Evolutionary conservation across 1,140 invertebrate genomes (phyloP).

Genomic region (Euschistus heros): DNA sequence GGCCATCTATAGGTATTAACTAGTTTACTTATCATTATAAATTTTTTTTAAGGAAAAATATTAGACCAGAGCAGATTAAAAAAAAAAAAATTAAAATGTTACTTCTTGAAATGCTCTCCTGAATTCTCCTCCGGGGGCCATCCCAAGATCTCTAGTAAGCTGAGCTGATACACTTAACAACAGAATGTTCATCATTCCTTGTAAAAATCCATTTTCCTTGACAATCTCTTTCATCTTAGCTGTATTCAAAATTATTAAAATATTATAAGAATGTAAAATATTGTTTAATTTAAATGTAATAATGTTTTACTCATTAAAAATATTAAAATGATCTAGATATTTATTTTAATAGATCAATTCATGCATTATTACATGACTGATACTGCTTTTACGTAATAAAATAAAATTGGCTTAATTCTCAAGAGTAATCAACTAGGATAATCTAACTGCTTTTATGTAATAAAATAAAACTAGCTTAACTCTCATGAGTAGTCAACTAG

Average conservation of each 20-base stretch:
- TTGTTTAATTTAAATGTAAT: neutral
- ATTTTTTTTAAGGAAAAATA: neutral
- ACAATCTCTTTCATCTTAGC: conserved; percentile 42
- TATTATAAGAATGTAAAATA: too few relatives aligned
- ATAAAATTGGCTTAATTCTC: too few relatives aligned
- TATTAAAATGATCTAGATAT: neutral
- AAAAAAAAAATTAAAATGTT: conserved; percentile 19
- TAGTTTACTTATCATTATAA: neutral
- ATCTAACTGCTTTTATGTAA: too few relatives aligned
- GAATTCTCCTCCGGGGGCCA: conserved; percentile 98
- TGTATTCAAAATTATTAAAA: conserved; percentile 28
- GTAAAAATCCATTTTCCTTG: conserved; percentile 60
- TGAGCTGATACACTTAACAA: conserved; percentile 85
- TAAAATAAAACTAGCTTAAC: too few relatives aligned
- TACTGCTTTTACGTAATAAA: too few relatives aligned
- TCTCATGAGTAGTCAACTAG: too few relatives aligned
- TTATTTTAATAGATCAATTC: too few relatives aligned
- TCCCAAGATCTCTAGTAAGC: conserved; percentile 84
- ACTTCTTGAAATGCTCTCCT: conserved; percentile 82
- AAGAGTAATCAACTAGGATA: too few relatives aligned
- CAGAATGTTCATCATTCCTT: conserved; percentile 84
- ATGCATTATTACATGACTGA: too few relatives aligned
- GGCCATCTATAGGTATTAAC: neutral
- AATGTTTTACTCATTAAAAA: neutral
- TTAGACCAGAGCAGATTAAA: neutral